Percentiles rank a stretch among this genome's conserved stretches.
Conservation (phyloP, 2,113 vertebrate species). For the Sinocyclocheilus grahami region DNA sequence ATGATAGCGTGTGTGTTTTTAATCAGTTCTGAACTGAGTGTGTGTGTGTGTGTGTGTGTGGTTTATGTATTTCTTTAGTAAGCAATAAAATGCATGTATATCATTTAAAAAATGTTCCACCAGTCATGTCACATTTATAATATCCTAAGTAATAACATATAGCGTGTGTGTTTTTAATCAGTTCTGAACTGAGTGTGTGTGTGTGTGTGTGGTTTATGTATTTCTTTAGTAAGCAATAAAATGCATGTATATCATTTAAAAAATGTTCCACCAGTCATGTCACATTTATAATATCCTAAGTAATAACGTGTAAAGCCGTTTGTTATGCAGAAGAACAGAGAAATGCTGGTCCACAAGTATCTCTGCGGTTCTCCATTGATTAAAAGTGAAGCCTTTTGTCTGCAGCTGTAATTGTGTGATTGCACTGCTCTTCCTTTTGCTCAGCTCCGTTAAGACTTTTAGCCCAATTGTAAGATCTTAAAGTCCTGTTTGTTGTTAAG, state of each 20-base stretch:
- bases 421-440: background rate
- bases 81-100: conserved; percentile 1
- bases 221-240: conserved; percentile 19
- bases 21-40: background rate
- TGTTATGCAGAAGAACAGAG: conserved; percentile 16
- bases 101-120: background rate
- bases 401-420: background rate
- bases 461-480: background rate
- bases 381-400: background rate
- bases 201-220: conserved; percentile 1
- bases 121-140: conserved; percentile 3
- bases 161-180: no score
- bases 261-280: background rate
- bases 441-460: background rate
- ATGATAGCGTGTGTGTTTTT: no score
- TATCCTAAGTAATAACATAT: background rate
- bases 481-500: background rate
- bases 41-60: background rate
- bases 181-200: background rate
- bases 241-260: background rate
- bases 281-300: background rate
- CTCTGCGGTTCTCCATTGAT: background rate
- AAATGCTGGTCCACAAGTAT: background rate
- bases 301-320: background rate
- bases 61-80: conserved; percentile 17